Evolutionary conservation across 2,113 vertebrate genomes (phyloP), one percentile per base, ranked within the genome.

Genomic region (Anarhynchus alexandrinus): DNA sequence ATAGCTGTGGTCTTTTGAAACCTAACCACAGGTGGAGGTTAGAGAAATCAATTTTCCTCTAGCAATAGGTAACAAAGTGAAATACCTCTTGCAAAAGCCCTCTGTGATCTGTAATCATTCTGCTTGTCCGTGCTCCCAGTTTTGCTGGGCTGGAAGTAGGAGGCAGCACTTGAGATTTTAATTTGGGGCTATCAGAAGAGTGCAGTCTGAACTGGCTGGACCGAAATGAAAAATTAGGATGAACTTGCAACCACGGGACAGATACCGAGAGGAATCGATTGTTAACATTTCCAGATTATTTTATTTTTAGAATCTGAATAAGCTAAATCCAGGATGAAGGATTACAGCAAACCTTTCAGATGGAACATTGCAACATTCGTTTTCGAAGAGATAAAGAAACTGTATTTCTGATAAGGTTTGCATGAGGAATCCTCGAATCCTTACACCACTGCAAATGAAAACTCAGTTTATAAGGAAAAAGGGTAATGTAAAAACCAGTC

Each of bases 261-360:
- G 52, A 85, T 47, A 79, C 19, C 0, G 1, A 82, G 45, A 59
- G 88, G 72, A 57, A 82, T 49, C 65, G 86, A 57, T 61, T 91
- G 73, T 88, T 90, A 88, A 20, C 34, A 32, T 88, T 78, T 81
- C 34, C 72, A 91, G 76, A 86, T 88, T 79, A 83, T 78, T 96
- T 95, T 95, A 57, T 94, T 57, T 92, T 95, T 94, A 72, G 80
- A 76, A 83, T 92, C 72, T 49, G 77, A 93, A 79, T 67, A 91
- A 94, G 27, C 47, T 87, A 94, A 96, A 89, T 83, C 80, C 79
- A 57, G 81, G 43, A 26, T 86, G 77, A 72, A 86, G 80, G 86
- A 87, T 88, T 96, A 76, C 57, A 84, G 62, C 43, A 93, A 59
- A 49, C 52, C 38, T 82, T 86, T 86, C 43, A 69, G 61, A 76